phyloP scores from a whole-genome alignment of 2,113 vertebrate genomes.

The Pseudorhombus dupliciocellatus region DNA sequence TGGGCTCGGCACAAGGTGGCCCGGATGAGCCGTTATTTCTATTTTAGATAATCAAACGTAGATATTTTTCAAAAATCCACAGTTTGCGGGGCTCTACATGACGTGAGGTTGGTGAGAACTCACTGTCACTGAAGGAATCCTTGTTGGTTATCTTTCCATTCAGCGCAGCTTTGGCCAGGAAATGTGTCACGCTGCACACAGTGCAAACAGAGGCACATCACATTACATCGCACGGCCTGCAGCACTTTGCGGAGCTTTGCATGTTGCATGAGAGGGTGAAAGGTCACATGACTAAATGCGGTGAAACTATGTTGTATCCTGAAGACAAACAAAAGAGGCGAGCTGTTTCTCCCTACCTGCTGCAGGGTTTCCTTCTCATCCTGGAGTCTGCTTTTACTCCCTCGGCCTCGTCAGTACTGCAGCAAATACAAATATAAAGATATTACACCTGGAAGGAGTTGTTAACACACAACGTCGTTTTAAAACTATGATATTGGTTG shows the following conservation, averaged over 20 bases:
- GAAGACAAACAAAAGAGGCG: not conserved
- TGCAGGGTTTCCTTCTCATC: slow-evolving; percentile 39
- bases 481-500: no score
- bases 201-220: slow-evolving; percentile 37
- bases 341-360: slow-evolving; percentile 45
- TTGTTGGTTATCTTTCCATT: slow-evolving; percentile 47
- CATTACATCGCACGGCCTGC: slow-evolving; percentile 14
- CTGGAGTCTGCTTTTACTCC: slow-evolving; percentile 7
- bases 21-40: slow-evolving; percentile 33
- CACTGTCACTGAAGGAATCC: slow-evolving; percentile 65
- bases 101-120: slow-evolving; percentile 46
- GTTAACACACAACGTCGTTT: no score
- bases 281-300: slow-evolving; percentile 13
- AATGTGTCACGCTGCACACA: slow-evolving; percentile 74
- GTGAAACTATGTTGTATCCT: not conserved
- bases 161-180: slow-evolving; percentile 47
- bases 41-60: slow-evolving; percentile 4
- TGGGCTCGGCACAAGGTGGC: slow-evolving; percentile 11
- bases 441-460: not conserved
- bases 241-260: not conserved
- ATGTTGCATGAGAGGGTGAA: slow-evolving; percentile 16
- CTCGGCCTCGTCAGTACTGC: slow-evolving; percentile 14
- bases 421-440: slow-evolving; percentile 7
- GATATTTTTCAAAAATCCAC: not conserved
- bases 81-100: not conserved